Percentiles rank a stretch among this genome's conserved stretches.
These are phyloP conservation scores for Caenorhabditis sp. DNA, from an alignment of 2,888 invertebrate species.

Conservation along the genomic window DNA sequence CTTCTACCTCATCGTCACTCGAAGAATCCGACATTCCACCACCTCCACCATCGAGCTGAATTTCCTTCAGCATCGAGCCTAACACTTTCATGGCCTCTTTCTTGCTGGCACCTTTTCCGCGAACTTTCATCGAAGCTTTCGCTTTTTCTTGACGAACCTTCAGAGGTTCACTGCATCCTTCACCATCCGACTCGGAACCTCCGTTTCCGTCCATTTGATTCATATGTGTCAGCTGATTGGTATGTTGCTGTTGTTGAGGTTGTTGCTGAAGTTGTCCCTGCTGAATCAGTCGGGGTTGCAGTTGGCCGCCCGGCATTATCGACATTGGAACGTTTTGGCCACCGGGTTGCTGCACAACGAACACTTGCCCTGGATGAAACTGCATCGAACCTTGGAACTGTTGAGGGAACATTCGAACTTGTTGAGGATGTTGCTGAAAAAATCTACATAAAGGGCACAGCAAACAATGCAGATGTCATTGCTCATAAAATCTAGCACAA, in stretches of 20 bases:
- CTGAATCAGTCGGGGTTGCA: slow-evolving; percentile 44
- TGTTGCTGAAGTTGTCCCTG: slow-evolving; percentile 45
- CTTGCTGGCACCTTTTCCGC: slow-evolving; percentile 49
- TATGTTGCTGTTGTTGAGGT: slow-evolving; percentile 49
- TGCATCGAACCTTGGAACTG: slow-evolving; percentile 22
- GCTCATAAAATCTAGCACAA: too few relatives aligned
- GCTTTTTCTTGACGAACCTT: slow-evolving; percentile 24
- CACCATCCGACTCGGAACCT: slow-evolving; percentile 43
- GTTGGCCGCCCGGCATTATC: slow-evolving; percentile 31
- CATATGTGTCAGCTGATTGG: slow-evolving; percentile 62
- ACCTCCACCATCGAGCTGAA: slow-evolving; percentile 78
- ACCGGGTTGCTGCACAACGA: slow-evolving; percentile 50
- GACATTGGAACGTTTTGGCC: slow-evolving; percentile 38
- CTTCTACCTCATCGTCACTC: slow-evolving; percentile 74
- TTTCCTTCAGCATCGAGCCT: slow-evolving; percentile 50
- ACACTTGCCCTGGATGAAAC: slow-evolving; percentile 47
- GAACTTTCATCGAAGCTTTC: slow-evolving; percentile 26
- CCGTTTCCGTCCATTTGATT: slow-evolving; percentile 76
- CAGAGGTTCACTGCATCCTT: slow-evolving; percentile 20
- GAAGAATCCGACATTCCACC: slow-evolving; percentile 78
- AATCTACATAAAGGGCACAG: too few relatives aligned
- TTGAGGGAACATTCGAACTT: slow-evolving; percentile 31
- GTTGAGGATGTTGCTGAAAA: slow-evolving; percentile 51
- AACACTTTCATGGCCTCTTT: slow-evolving; percentile 66
- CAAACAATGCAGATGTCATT: not conserved